A percentile compares a stretch with the other conserved stretches of the same genome.
Evolutionary conservation across 2,113 vertebrate species (phyloP).

Genomic region (Thunnus thynnus): DNA sequence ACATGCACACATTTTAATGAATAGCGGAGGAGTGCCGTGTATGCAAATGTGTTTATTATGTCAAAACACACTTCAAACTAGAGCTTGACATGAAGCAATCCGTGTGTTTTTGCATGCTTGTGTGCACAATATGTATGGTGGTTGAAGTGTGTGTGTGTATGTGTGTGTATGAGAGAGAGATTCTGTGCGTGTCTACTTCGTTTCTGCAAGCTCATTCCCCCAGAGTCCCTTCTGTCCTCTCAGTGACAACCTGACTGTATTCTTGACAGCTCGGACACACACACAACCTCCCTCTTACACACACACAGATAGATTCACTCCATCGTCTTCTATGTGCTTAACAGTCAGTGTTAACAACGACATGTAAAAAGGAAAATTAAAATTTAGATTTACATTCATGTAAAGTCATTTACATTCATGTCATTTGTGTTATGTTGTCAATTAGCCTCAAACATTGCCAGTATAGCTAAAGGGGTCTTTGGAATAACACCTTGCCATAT

Average conservation of each 20-base stretch:
- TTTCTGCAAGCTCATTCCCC: conserved; percentile 71
- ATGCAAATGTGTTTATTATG: not conserved
- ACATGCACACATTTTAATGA: conserved; percentile 13
- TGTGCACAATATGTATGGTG: not conserved
- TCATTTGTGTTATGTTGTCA: not conserved
- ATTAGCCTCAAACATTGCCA: not conserved
- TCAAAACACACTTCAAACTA: not conserved
- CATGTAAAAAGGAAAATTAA: not conserved
- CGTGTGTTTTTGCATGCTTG: not conserved
- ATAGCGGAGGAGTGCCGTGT: not conserved
- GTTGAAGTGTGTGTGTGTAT: conserved; percentile 5
- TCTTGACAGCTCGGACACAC: conserved; percentile 47
- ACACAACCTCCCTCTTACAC: not conserved
- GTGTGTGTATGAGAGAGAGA: not conserved
- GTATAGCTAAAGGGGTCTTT: not conserved
- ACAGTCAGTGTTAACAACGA: not conserved
- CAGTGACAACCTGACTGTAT: conserved; percentile 63
- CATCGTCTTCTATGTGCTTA: not conserved
- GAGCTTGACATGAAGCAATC: not conserved
- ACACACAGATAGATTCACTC: not conserved
- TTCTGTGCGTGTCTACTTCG: conserved; percentile 32
- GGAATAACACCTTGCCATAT: not conserved
- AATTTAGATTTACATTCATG: not conserved
- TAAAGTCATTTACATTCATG: not conserved
- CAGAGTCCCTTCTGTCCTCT: conserved; percentile 63